phyloP scores from a whole-genome alignment of 1,140 invertebrate species.

The Drosophila varians region DNA sequence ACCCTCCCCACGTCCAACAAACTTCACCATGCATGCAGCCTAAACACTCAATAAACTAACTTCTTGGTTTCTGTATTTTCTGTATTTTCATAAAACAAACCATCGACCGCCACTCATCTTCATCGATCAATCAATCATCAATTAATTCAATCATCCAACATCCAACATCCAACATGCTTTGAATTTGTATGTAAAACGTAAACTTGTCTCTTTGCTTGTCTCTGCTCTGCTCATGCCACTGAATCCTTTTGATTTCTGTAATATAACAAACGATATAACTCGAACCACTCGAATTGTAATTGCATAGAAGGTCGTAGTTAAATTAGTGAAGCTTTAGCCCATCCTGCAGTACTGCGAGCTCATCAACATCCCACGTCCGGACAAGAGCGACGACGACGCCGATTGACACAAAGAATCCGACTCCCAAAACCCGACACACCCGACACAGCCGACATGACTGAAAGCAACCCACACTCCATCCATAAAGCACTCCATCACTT shows the following conservation, averaged over 20 bases:
- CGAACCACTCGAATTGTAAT: conserved; percentile 8
- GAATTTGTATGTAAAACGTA: conserved; percentile 55
- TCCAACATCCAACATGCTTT: conserved; percentile 19
- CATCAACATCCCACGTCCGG: conserved; percentile 73
- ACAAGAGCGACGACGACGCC: conserved; percentile 39
- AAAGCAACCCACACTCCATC: conserved; percentile 23
- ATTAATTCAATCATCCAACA: conserved; percentile 27
- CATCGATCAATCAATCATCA: conserved; percentile 34
- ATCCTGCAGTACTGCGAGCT: conserved; percentile 81
- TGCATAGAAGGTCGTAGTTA: conserved; percentile 82
- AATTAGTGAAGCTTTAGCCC: conserved; percentile 83
- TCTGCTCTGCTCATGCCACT: conserved; percentile 23
- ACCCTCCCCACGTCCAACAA: background rate
- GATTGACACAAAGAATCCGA: conserved; percentile 41
- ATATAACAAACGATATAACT: conserved; percentile 1
- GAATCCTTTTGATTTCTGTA: background rate
- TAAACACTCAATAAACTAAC: conserved; percentile 23
- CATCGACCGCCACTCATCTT: conserved; percentile 36
- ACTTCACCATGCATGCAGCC: conserved; percentile 26
- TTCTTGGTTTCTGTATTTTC: conserved; percentile 40
- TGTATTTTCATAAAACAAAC: conserved; percentile 55
- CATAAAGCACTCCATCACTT: conserved; percentile 18
- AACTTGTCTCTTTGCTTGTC: conserved; percentile 16
- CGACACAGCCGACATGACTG: conserved; percentile 26
- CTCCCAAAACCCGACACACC: background rate